Base-by-base conservation (phyloP, 1,140 invertebrate species). In the Drosophila bifasciata region DNA sequence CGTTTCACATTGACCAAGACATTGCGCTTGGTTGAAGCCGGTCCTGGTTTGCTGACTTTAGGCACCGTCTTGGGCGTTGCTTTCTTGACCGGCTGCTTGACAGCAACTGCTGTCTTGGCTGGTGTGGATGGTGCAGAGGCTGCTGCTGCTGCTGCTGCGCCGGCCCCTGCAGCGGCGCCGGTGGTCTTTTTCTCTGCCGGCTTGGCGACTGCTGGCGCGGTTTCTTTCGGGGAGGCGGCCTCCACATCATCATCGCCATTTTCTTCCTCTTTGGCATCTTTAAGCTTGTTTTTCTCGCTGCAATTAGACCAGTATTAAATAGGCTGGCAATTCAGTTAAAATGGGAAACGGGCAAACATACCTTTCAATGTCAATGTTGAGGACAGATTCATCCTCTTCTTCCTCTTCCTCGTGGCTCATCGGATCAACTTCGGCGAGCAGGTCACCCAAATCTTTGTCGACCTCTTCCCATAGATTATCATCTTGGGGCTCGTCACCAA, bases 401-500 rank as follows among this genome's bases (percentile, higher is more conserved):
- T 95, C 95, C 74, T 94, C 95, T 21, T 94, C 95, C 73, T 95
- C 95, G 62, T 93, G 76, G 1, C 50, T 92, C 2, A 93, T 92
- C 1, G 92, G 92, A 61, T 94, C 94, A 19, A 93, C 93, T 91
- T 95, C 94, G 36, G 93, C 92, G 5, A 95, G 89, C 19, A 95
- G 92, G 70, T 96, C 95, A 1, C 94, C 94, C 46, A 96, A 92
- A 89, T 96, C 95, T 88, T 96, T 96, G 77, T 96, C 95, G 7
- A 95, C 95, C 90, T 95, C 95, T 16, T 94, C 95, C 95, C 95
- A 95, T 6, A 95, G 67, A 76, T 95, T 95, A 66, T 95, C 94
- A 78, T 95, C 94, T 48, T 93, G 94, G 0, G 92, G 92, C 75
- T 93, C 92, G 16, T 93, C 92, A 15, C 91, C 91, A 13, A 92